Conservation (phyloP, 2,113 vertebrate genomes). For the Holacanthus passer region DNA sequence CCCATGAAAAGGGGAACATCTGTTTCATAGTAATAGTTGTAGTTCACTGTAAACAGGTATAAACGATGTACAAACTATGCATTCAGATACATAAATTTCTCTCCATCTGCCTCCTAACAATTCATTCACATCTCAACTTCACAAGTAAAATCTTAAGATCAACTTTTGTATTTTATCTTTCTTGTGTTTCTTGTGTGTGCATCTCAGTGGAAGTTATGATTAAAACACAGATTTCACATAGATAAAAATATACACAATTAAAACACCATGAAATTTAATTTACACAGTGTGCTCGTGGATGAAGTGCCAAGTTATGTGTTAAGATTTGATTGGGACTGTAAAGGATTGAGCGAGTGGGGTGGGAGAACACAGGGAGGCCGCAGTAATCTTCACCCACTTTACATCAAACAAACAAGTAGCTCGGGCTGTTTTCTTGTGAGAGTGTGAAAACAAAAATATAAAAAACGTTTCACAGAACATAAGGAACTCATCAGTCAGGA, state of each 20-base stretch:
- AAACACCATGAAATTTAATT: background rate
- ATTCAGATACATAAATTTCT: background rate
- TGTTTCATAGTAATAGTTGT: too few species aligned
- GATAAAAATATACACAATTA: background rate
- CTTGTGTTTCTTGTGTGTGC: background rate
- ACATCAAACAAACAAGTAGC: background rate
- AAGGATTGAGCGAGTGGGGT: background rate
- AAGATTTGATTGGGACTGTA: background rate
- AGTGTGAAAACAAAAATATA: too few species aligned
- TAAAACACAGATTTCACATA: background rate
- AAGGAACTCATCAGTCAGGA: too few species aligned
- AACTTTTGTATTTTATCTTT: background rate
- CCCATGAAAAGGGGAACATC: too few species aligned
- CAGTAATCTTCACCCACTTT: background rate
- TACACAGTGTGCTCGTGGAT: background rate
- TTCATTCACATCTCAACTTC: too few species aligned
- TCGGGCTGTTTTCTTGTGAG: background rate
- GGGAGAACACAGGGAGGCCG: background rate
- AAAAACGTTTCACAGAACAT: too few species aligned
- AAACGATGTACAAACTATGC: background rate
- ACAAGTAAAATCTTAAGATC: background rate
- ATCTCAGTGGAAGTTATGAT: background rate
- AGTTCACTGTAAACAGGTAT: background rate
- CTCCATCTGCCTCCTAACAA: background rate
- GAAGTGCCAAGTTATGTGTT: background rate